Conservation (phyloP, 1,140 invertebrate species). For the Agrilus planipennis region DNA sequence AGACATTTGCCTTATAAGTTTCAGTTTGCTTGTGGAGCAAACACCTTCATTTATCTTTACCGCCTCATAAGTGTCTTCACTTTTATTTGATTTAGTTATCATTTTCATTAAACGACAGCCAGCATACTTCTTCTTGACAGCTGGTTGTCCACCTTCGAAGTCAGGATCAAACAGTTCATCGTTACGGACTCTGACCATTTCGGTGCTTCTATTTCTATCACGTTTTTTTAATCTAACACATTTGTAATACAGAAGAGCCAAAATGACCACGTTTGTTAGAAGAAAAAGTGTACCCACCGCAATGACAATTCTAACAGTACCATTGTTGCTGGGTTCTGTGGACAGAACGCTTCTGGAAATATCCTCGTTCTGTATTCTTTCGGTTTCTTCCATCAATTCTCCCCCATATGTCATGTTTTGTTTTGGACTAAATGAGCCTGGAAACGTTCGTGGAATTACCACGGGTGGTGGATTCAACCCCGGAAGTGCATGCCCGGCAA, state of each 20-base stretch:
- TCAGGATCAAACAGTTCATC: conserved; percentile 6
- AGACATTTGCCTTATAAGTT: conserved; percentile 57
- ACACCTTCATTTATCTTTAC: conserved; percentile 43
- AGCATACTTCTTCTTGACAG: too few species aligned
- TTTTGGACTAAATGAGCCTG: too few species aligned
- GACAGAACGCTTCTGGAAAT: too few species aligned
- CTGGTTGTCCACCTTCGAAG: conserved; percentile 7
- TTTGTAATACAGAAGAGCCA: conserved; percentile 65
- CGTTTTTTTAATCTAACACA: conserved; percentile 42
- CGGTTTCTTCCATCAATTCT: too few species aligned
- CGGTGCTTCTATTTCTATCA: conserved; percentile 40
- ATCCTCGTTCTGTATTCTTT: too few species aligned
- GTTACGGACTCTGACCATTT: conserved; percentile 21
- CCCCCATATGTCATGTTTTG: too few species aligned
- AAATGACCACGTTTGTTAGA: conserved; percentile 67
- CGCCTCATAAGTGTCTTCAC: conserved; percentile 45
- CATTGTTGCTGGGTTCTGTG: neutral
- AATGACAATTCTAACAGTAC: conserved; percentile 39
- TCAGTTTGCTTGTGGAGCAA: conserved; percentile 43
- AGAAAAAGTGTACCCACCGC: conserved; percentile 67
- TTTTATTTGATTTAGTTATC: conserved; percentile 38
- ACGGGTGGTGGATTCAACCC: too few species aligned
- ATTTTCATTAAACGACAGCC: conserved; percentile 45
- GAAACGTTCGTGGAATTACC: too few species aligned
- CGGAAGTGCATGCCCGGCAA: too few species aligned